Conservation (phyloP, 23 tunicate species). For the Halocynthia roretzi region DNA sequence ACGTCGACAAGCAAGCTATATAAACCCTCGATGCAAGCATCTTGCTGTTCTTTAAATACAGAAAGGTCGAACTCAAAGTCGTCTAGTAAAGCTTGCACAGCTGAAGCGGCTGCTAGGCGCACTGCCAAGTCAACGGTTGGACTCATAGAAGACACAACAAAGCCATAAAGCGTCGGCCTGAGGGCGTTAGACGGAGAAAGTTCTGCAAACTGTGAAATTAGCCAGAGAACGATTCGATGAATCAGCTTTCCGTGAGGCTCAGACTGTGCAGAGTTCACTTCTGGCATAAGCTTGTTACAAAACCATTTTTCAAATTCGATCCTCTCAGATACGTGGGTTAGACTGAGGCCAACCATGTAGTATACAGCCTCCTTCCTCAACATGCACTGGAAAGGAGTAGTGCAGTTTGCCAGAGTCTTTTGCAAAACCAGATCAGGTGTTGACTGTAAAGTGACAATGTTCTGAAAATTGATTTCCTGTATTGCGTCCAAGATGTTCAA, state of each 20-base stretch:
- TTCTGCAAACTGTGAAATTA: constrained; percentile 63
- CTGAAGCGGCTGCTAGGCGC: constrained; percentile 48
- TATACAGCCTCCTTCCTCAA: constrained; percentile 61
- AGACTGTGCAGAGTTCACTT: constrained; percentile 31
- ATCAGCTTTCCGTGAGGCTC: constrained; percentile 46
- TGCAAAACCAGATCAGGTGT: constrained; percentile 1
- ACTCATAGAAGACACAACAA: constrained; percentile 47
- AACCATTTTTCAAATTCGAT: constrained; percentile 76
- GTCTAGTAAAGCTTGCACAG: constrained; percentile 50
- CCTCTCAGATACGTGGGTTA: constrained; percentile 55
- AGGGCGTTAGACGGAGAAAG: constrained; percentile 37
- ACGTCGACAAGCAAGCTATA: constrained; percentile 38
- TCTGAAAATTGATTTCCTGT: constrained; percentile 3
- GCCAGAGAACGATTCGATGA: constrained; percentile 74
- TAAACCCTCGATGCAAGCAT: constrained; percentile 55
- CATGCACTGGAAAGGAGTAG: constrained; percentile 13
- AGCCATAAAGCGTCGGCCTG: constrained; percentile 26
- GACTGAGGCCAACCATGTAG: constrained; percentile 59
- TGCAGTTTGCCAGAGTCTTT: background rate
- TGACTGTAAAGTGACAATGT: background rate
- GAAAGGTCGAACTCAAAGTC: constrained; percentile 59
- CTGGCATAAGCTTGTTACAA: constrained; percentile 30
- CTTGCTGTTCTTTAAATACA: constrained; percentile 34
- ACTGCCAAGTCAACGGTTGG: constrained; percentile 64
- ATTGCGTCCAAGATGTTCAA: background rate